Base-by-base conservation (phyloP, 1,140 invertebrate genomes). In the Teleogryllus occipitalis region DNA sequence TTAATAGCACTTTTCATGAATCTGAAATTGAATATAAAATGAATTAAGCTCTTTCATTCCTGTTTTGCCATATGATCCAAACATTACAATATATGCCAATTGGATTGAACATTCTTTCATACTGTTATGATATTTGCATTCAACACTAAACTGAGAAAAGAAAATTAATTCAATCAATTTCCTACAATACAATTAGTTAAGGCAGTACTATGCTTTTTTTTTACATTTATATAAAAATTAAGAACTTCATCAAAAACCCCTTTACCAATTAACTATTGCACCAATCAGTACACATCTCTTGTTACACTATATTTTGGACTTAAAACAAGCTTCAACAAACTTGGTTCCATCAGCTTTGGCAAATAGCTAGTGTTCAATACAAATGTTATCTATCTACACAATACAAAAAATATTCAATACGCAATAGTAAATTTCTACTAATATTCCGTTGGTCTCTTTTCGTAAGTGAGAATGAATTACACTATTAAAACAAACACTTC, bases 261-360 rank as follows among this genome's bases (percentile, higher is more conserved):
- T 65, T 14, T 65, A 18, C 10, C 27, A 65, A 65, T 14, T 65
- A 65, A 65, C 18, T 65, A 65, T 65, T 65, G 54, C 54, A 65
- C 54, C 54, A 65, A 65, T 65, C 54, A 65, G 54, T 65, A 65
- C 10, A 39, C 27, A 39, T 39, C 5, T 39, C 18, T 65, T 65
- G 18, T 65, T 3, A 65, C 18, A 65, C 54, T 39, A 39, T 39
- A 39, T 39, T 39, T 39, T 65, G 18, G 18, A 65, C 18, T 65
- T 65, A 65, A 65, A 65, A 65, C 54, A 65, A 65, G 54, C 54
- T 65, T 65, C 54, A 65, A 65, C 54, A 65, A 65, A 65, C 54
- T 65, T 65, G 54, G 54, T 65, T 65, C 10, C 18, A 14, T 65
- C 54, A 14, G 54, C 54, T 65, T 65, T 65, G 54, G 54, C 54